A percentile compares a stretch with the other conserved stretches of the same genome.
These are phyloP conservation scores for Gerris lacustris DNA, from an alignment of 2,888 invertebrate genomes.

Conservation along the genomic window DNA sequence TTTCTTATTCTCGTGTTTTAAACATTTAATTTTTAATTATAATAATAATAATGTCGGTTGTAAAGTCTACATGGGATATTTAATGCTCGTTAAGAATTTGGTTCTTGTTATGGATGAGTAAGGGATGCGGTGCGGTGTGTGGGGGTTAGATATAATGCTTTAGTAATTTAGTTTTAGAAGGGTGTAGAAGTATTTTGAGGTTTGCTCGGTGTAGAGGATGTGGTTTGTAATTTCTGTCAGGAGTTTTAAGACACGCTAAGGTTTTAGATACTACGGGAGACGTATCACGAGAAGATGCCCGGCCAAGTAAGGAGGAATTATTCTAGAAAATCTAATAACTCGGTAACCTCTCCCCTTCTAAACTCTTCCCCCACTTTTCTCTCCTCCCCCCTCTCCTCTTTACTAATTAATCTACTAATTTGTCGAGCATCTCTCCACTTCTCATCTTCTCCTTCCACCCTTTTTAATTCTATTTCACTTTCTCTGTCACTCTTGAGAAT, in stretches of 20 bases:
- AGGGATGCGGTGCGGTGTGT: too few relatives aligned
- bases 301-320: too few relatives aligned
- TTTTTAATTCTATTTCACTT: neutral
- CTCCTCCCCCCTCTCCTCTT: neutral
- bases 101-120: too few relatives aligned
- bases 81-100: too few relatives aligned
- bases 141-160: too few relatives aligned
- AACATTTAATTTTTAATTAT: too few relatives aligned
- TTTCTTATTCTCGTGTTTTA: too few relatives aligned
- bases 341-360: neutral
- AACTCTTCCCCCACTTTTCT: neutral
- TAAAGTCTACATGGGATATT: too few relatives aligned
- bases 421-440: neutral
- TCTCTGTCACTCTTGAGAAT: neutral
- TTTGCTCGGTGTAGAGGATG: neutral
- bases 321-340: neutral
- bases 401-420: slow-evolving; percentile 5
- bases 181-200: neutral
- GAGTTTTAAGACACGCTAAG: neutral
- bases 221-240: neutral
- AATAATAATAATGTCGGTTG: too few relatives aligned
- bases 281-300: neutral
- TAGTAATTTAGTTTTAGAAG: too few relatives aligned
- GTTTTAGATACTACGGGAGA: neutral
- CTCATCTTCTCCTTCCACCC: neutral